Evolutionary conservation across 2,888 invertebrate genomes (phyloP).

Genomic region (Phaedon cochleariae): DNA sequence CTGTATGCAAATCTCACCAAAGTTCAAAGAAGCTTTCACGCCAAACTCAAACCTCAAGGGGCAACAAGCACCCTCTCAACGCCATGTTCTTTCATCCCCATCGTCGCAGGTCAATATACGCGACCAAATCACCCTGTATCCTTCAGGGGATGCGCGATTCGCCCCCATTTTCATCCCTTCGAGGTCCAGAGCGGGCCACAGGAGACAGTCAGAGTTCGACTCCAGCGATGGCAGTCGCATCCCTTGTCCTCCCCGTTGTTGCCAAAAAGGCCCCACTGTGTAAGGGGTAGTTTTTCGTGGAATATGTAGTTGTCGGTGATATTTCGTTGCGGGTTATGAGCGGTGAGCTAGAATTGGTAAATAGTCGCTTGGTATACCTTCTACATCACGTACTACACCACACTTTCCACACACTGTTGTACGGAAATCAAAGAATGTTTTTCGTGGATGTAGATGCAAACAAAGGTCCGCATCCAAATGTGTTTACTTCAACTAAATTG

Average conservation of each 20-base stretch:
- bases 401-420: not conserved
- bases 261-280: not conserved
- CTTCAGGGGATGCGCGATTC: conserved; percentile 22
- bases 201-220: conserved; percentile 25
- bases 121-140: not conserved
- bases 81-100: not conserved
- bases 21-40: too few species aligned
- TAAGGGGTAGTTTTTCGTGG: too few species aligned
- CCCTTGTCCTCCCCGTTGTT: not conserved
- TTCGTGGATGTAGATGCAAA: too few species aligned
- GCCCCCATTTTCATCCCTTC: conserved; percentile 22
- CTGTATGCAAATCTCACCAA: too few species aligned
- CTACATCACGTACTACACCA: not conserved
- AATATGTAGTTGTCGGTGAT: too few species aligned
- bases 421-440: conserved; percentile 9
- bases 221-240: conserved; percentile 15
- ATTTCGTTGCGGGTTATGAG: too few species aligned
- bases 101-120: not conserved
- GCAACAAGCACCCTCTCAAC: too few species aligned
- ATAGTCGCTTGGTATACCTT: not conserved
- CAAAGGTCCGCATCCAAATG: too few species aligned
- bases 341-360: conserved; percentile 14
- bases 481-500: too few species aligned
- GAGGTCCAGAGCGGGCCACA: conserved; percentile 22
- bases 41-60: too few species aligned